These are phyloP conservation scores for Ceratoteleas bidentatus DNA, from an alignment of 1,140 invertebrate species.

Conservation along the genomic window DNA sequence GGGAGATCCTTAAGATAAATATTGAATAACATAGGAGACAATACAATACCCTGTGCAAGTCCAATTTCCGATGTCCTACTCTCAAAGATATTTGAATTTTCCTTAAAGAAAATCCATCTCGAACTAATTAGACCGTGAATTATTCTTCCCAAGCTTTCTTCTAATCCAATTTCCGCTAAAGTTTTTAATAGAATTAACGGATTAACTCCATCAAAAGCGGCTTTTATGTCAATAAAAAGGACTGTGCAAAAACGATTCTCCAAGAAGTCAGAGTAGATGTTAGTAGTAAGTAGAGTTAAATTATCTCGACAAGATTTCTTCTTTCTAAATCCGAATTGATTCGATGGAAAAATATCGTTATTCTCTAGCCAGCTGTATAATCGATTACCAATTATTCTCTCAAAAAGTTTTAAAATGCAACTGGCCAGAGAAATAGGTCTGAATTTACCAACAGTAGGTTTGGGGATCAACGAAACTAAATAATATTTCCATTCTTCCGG, in stretches of 20 bases:
- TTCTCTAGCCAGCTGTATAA: background rate
- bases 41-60: too few relatives aligned
- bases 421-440: conserved; percentile 15
- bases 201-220: conserved; percentile 21
- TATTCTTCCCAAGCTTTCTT: too few relatives aligned
- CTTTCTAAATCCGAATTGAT: conserved; percentile 18
- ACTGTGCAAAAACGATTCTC: conserved; percentile 6
- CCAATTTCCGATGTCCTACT: too few relatives aligned
- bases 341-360: background rate
- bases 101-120: too few relatives aligned
- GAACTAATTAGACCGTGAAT: background rate
- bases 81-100: too few relatives aligned
- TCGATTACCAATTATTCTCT: conserved; percentile 11
- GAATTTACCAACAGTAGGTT: conserved; percentile 6
- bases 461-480: conserved; percentile 9
- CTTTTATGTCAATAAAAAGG: conserved; percentile 22
- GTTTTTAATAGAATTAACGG: background rate
- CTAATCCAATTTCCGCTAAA: background rate
- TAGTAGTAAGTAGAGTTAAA: conserved; percentile 4
- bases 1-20: too few relatives aligned
- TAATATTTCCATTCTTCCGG: conserved; percentile 14
- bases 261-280: conserved; percentile 9
- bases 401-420: conserved; percentile 15
- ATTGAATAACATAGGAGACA: too few relatives aligned
- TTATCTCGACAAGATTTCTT: conserved; percentile 15